Evolutionary conservation across 1,140 invertebrate genomes (phyloP).

Genomic region (Drosophila nigromelanica): DNA sequence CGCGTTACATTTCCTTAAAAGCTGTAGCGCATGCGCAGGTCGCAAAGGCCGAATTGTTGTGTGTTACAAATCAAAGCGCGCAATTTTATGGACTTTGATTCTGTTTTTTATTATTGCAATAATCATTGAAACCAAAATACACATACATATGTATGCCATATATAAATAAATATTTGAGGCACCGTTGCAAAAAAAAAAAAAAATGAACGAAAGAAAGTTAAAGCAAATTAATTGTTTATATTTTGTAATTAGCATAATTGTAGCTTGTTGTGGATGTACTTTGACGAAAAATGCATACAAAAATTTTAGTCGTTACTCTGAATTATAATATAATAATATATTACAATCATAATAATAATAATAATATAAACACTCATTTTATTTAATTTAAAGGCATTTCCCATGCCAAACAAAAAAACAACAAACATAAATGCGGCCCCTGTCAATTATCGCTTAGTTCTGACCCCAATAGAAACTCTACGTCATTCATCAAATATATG

Average conservation of each 20-base stretch:
- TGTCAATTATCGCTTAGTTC: conserved; percentile 39
- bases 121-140: conserved; percentile 5
- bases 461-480: conserved; percentile 57
- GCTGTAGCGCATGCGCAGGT: conserved; percentile 52
- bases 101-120: conserved; percentile 59
- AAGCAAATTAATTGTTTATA: conserved; percentile 23
- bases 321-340: too few species aligned
- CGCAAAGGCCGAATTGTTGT: conserved; percentile 22
- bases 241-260: background rate
- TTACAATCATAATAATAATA: too few species aligned
- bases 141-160: conserved; percentile 1
- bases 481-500: conserved; percentile 33
- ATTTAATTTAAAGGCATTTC: conserved; percentile 20
- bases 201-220: background rate
- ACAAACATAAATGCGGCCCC: background rate
- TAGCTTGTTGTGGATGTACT: too few species aligned
- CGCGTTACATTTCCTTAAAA: conserved; percentile 3
- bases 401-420: conserved; percentile 2
- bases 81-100: conserved; percentile 76
- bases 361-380: conserved; percentile 1
- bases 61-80: conserved; percentile 34
- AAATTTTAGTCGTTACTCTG: too few species aligned
- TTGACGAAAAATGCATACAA: too few species aligned
- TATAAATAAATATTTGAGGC: background rate
- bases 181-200: too few species aligned